Evolutionary conservation across 2,888 invertebrate species (phyloP), one percentile per base, ranked within the genome.

Genomic region (Gonocerus acuteangulatus): DNA sequence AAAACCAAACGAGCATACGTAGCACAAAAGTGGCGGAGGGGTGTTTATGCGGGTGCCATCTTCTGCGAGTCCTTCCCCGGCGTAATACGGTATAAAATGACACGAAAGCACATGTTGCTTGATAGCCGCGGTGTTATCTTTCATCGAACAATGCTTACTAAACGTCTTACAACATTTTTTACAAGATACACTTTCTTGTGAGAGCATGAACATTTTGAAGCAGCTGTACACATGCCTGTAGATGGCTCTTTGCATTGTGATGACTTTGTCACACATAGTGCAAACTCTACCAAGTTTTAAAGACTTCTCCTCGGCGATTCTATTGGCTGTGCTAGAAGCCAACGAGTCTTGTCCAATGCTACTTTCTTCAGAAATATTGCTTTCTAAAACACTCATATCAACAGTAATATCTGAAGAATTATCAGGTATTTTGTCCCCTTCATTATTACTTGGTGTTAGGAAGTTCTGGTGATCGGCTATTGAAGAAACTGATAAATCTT

Each of bases 1-100:
- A 47, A 57, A 57, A 15, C 57, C 57, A 32, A 57, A 57, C 2
- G 57, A 57, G 27, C 57, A 57, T 7, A 57, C 34, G 13, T 57
- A 57, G 18, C 57, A 57, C 13, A 57, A 16, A 13, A 45, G 16
- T 4, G 23, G 45, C n/a, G 57, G 57, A n/a, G 45, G 45, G 6
- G 44, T 11, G 13, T 45, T 16, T 1, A 39, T 27, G 23, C 36
- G 57, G 2, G 18, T 32, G 2, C 57, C 57, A 32, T 57, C 47
- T 18, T 45, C 57, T 21, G 23, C 6, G 1, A 57, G 18, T 2
- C 47, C 57, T 47, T 57, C 27, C 2, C 57, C 57, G 21, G 21
- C 19, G 19, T 47, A 57, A 16, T 45, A 57, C 7, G 57, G 57
- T 2, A 57, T 23, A 34, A 15, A 57, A 47, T 57, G 22, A 19